Evolutionary conservation across 2,888 invertebrate species (phyloP), one percentile per base, ranked within the genome.

Genomic region (Metopia argyrocephala): DNA sequence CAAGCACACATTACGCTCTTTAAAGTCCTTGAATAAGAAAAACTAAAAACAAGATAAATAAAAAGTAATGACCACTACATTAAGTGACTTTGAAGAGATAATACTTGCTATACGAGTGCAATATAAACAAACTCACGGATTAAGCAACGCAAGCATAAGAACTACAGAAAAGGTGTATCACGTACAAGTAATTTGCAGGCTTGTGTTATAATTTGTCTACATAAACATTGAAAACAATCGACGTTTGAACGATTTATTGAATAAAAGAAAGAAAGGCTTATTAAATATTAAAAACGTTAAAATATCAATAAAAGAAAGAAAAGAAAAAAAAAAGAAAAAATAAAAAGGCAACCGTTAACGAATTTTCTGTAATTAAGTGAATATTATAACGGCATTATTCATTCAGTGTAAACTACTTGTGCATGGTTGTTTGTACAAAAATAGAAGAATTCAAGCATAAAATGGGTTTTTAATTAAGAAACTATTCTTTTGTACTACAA

Each of bases 181-280:
- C 88, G 88, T 88, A 86, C 84, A 71, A 83, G 84, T 87, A 88
- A 88, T 88, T 88, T 88, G 78, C 62, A 45, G 73, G 65, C 31
- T 82, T 74, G 68, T 69, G 68, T 80, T 80, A 76, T 80, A 80
- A 80, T 76, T 80, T 61, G 66, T 76, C 48, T 59, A 64, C 38
- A 48, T 68, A 66, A 69, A 69, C 57, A 56, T 52, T 15, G 38
- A 38, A 12, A 6, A 9, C 15, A 15, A 15, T 50, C 46, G 27
- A 9, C n/a, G 48, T n/a, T 48, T 15, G 6, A 38, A 3, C 38
- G 15, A 38, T 46, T 2, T 0, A 0, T 12, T 27, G 46, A n/a
- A 56, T 65, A 31, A 45, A 45, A 7, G 27, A 38, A n/a, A 23
- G 38, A 15, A 5, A 5, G 23, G 4, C 21, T 28, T 56, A 18